Conservation (phyloP, 2,888 invertebrate species). For the Polietes domitor region DNA sequence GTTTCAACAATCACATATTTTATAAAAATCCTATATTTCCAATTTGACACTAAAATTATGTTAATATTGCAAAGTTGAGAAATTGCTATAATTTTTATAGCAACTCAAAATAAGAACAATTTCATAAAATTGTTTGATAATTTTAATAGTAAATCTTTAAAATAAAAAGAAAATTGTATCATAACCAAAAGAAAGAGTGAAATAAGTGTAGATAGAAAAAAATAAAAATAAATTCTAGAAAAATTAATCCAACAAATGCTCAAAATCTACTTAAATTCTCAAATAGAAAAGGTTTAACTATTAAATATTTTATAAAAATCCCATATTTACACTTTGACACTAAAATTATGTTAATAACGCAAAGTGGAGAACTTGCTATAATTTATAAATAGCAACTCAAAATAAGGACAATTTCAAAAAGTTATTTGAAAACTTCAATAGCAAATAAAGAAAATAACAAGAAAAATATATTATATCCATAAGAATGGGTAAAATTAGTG, state of each 20-base stretch:
- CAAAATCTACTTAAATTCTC: no score
- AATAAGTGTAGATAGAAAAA: not conserved
- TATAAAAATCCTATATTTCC: no score
- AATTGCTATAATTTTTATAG: conserved; percentile 17
- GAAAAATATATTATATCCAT: not conserved
- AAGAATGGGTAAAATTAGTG: no score
- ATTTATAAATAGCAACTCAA: not conserved
- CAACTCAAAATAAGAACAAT: not conserved
- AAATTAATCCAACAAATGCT: no score
- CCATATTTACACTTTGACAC: not conserved
- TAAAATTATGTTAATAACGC: not conserved
- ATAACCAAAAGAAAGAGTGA: not conserved
- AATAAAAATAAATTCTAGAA: no score
- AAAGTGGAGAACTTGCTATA: not conserved
- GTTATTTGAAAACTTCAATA: not conserved
- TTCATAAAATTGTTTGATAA: not conserved
- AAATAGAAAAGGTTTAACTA: no score
- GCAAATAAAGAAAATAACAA: not conserved
- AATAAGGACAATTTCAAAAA: not conserved
- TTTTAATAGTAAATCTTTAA: no score
- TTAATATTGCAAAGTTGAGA: no score
- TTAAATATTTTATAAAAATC: not conserved
- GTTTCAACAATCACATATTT: no score
- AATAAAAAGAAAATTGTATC: not conserved
- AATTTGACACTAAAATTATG: no score